These are phyloP conservation scores for Drosophila fungiperda DNA, from an alignment of 2,888 invertebrate genomes.

Conservation along the genomic window DNA sequence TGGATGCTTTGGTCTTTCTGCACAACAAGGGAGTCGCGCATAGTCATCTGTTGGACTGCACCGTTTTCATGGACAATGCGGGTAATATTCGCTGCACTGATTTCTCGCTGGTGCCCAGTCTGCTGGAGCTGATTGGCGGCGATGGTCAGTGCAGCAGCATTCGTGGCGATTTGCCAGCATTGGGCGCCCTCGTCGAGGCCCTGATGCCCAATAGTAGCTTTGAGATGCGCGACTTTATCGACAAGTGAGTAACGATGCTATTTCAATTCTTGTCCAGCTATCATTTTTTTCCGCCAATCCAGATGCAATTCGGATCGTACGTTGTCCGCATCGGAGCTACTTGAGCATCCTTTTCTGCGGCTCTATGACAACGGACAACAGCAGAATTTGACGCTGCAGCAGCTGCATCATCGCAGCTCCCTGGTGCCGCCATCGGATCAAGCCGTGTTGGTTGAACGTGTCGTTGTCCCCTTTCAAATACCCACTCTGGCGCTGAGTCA, in stretches of 20 bases:
- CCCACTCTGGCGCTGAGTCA: conserved; percentile 79
- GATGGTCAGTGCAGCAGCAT: conserved; percentile 69
- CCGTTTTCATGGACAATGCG: conserved; percentile 89
- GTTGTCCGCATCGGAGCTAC: conserved; percentile 91
- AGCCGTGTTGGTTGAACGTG: conserved; percentile 25
- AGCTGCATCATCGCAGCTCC: conserved; percentile 56
- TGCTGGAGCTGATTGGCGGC: conserved; percentile 82
- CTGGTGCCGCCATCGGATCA: conserved; percentile 30
- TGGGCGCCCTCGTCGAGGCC: conserved; percentile 84
- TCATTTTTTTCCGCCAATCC: background rate
- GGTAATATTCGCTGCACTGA: conserved; percentile 86
- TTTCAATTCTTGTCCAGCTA: background rate
- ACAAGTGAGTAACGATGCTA: conserved; percentile 72
- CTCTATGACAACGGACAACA: conserved; percentile 66
- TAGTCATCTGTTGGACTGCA: conserved; percentile 91
- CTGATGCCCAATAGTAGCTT: conserved; percentile 82
- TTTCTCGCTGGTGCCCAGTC: conserved; percentile 83
- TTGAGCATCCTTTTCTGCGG: conserved; percentile 91
- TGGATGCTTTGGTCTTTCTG: conserved; percentile 91
- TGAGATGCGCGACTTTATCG: conserved; percentile 85
- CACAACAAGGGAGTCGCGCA: conserved; percentile 94
- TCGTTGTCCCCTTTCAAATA: conserved; percentile 67
- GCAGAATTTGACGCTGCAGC: conserved; percentile 45
- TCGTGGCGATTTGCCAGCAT: conserved; percentile 83
- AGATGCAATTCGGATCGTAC: conserved; percentile 85